Evolutionary conservation across 2,797 vertebrate species (phyloP).

Genomic region (Centroberyx gerrardi): DNA sequence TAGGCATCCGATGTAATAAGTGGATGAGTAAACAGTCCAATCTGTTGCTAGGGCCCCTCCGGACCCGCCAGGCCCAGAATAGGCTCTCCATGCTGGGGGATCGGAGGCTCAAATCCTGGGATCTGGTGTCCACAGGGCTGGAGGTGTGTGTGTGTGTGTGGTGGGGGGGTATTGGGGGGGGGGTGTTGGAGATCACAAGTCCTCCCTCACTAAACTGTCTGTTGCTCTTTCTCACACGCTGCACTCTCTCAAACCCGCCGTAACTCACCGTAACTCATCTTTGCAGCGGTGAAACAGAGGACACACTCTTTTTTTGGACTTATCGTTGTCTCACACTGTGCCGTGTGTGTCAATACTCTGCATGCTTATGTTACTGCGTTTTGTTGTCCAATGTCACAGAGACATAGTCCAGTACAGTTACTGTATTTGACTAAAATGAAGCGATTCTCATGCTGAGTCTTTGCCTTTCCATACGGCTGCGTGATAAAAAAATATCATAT

Average conservation of each 20-base stretch:
- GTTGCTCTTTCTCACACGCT: not conserved
- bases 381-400: no score
- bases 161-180: constrained; percentile 7
- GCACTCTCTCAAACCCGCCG: not conserved
- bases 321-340: no score
- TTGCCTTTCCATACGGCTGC: no score
- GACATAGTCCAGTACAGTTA: no score
- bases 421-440: no score
- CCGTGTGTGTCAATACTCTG: no score
- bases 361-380: no score
- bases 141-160: constrained; percentile 13
- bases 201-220: constrained; percentile 25
- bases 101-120: constrained; percentile 84
- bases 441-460: not conserved
- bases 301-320: no score
- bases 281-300: not conserved
- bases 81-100: constrained; percentile 77
- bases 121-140: constrained; percentile 80
- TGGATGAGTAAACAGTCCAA: constrained; percentile 81
- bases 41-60: constrained; percentile 82
- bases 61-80: constrained; percentile 82
- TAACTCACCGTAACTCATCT: not conserved
- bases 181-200: constrained; percentile 45
- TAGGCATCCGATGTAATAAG: constrained; percentile 57
- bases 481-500: no score